These are phyloP conservation scores for Callochromis pleurospilus DNA, from an alignment of 2,113 vertebrate species.

Conservation along the genomic window DNA sequence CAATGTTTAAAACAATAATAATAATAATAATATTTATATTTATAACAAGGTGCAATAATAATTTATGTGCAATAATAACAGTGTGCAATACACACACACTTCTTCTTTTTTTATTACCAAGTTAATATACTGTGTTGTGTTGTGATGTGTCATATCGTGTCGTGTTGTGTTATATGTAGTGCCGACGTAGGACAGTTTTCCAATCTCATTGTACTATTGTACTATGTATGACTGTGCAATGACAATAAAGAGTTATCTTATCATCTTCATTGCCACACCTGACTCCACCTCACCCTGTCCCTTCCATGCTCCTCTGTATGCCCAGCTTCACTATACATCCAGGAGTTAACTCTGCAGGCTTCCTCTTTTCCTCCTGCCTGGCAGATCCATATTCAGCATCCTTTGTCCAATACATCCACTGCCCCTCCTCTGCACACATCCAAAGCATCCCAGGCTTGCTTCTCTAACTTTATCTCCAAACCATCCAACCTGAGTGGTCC, in stretches of 20 bases:
- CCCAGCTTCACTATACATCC: neutral
- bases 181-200: neutral
- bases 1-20: neutral
- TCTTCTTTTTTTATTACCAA: neutral
- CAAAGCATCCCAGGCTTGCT: neutral
- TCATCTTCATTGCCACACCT: neutral
- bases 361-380: neutral
- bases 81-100: neutral
- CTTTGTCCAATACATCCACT: neutral
- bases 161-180: neutral
- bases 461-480: neutral
- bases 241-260: neutral
- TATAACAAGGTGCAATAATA: neutral
- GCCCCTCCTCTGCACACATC: neutral
- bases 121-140: neutral
- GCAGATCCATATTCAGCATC: neutral
- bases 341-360: neutral
- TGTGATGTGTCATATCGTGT: neutral
- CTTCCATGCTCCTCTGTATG: neutral
- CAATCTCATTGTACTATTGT: neutral
- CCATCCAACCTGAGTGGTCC: neutral
- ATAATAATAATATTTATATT: neutral
- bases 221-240: neutral
- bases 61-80: neutral
- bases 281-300: neutral